Conservation (phyloP, 2,797 vertebrate genomes). For the Smutsia gigantea region DNA sequence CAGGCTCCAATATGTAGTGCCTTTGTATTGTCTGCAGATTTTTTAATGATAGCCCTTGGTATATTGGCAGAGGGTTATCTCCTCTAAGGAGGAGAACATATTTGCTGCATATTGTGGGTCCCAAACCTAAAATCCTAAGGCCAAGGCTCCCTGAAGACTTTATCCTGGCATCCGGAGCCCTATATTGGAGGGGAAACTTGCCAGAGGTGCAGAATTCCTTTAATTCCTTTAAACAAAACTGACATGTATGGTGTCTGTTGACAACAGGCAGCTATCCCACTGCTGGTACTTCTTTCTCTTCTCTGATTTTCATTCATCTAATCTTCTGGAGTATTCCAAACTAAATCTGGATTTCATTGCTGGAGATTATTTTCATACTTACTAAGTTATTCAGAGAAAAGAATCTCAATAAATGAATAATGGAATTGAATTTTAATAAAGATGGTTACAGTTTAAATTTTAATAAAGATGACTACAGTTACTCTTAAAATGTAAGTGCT, state of each 20-base stretch:
- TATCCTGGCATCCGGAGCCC: not conserved
- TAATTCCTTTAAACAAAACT: no score
- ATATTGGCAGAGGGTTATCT: not conserved
- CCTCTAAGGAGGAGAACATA: not conserved
- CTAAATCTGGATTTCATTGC: constrained; percentile 20
- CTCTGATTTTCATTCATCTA: not conserved
- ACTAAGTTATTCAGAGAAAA: not conserved
- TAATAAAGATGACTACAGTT: not conserved
- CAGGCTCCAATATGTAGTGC: not conserved
- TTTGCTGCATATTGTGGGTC: not conserved
- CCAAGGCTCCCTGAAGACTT: not conserved
- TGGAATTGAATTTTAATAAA: constrained; percentile 5
- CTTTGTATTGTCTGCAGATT: not conserved
- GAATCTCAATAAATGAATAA: constrained; percentile 12
- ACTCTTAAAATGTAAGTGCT: constrained; percentile 38
- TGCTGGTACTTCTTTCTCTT: not conserved
- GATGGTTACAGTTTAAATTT: not conserved
- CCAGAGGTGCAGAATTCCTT: not conserved
- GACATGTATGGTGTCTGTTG: not conserved
- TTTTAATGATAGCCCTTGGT: not conserved
- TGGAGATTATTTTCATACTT: constrained; percentile 21
- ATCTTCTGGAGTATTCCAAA: not conserved
- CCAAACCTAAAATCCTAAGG: not conserved
- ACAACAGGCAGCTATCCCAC: not conserved
- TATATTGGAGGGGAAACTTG: not conserved